Base-by-base conservation (phyloP, 2,113 vertebrate species). In the Atlantisia rogersi region DNA sequence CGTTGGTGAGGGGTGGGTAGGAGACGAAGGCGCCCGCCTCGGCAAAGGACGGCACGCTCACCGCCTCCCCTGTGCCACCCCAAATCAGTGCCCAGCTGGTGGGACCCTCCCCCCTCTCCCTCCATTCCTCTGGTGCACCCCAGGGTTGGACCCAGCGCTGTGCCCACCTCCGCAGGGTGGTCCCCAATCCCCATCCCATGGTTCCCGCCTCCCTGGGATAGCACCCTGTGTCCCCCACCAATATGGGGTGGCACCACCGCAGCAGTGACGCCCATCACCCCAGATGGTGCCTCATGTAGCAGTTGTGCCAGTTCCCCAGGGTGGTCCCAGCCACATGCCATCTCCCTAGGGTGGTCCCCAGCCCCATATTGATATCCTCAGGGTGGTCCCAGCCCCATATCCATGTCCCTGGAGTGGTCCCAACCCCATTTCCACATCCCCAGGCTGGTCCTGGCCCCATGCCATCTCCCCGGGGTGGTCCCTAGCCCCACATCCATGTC, bases 1-100 rank as follows among this genome's bases (percentile, higher is more conserved):
- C 29, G 44, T 99, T 99, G 96, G 98, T 99, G 70, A 99, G 98
- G 6, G 99, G 98, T 0, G 99, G 99, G 88, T 99, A 99, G 1
- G 98, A 96, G 21, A 99, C 97, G 70, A 98, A 99, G 14, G 99
- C 99, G 19, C 97, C 96, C 5, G 77, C 94, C 12, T 98, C 98
- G 6, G 97, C 94, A 64, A 99, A 99, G 92, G 98, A 97, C 0
- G 99, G 99, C 5, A 98, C 98, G 14, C 98, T 99, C 96, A 99
- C 98, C 11, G 98, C 97, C 82, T 98, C 98, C 11, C 99, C 99
- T 99, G 75, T 1, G 0, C 11, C 53, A 62, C 10, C 56, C 40
- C 10, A 4, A 4, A 8, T 86, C 83, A 94, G 83, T 6, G 68
- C 25, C 37, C 7, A 1, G 40, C 1, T 5, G 9, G 42, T 17